phyloP scores from a whole-genome alignment of 2,113 vertebrate genomes.

The Callopanchax toddi region DNA sequence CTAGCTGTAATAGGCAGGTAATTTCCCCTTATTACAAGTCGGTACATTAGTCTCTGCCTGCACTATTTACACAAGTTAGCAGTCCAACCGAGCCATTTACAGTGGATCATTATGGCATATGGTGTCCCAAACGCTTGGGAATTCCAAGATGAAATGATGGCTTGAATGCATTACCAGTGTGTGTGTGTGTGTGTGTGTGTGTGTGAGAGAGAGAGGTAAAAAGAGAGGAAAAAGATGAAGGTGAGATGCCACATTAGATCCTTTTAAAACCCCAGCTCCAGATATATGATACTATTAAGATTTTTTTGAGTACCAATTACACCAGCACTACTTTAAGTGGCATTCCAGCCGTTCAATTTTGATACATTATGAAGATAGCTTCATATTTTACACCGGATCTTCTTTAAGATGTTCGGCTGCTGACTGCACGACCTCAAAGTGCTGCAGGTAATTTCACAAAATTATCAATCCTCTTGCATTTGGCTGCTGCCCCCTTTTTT shows the following conservation, averaged over 20 bases:
- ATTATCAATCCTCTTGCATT: conserved; percentile 60
- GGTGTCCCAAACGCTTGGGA: conserved; percentile 84
- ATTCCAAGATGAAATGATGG: conserved; percentile 72
- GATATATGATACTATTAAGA: conserved; percentile 88
- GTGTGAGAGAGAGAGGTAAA: neutral
- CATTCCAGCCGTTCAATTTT: conserved; percentile 65
- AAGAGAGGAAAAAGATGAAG: conserved; percentile 52
- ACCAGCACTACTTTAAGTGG: conserved; percentile 65
- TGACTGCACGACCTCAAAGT: conserved; percentile 56
- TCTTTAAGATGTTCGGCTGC: conserved; percentile 55
- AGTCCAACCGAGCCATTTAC: conserved; percentile 86
- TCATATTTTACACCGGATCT: conserved; percentile 56
- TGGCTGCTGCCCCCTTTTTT: conserved; percentile 51
- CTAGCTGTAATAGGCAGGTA: conserved; percentile 85
- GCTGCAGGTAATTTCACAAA: conserved; percentile 66
- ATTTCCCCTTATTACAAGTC: conserved; percentile 84
- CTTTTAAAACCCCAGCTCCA: conserved; percentile 88
- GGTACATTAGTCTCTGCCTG: conserved; percentile 90
- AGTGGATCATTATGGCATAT: conserved; percentile 86
- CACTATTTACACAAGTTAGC: conserved; percentile 91
- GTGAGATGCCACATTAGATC: conserved; percentile 82
- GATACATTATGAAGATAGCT: conserved; percentile 71
- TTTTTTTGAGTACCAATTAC: conserved; percentile 76
- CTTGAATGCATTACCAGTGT: conserved; percentile 85
- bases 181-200: conserved; percentile 23